Evolutionary conservation across 2,797 vertebrate species (phyloP).

Genomic region (Cygnus olor): DNA sequence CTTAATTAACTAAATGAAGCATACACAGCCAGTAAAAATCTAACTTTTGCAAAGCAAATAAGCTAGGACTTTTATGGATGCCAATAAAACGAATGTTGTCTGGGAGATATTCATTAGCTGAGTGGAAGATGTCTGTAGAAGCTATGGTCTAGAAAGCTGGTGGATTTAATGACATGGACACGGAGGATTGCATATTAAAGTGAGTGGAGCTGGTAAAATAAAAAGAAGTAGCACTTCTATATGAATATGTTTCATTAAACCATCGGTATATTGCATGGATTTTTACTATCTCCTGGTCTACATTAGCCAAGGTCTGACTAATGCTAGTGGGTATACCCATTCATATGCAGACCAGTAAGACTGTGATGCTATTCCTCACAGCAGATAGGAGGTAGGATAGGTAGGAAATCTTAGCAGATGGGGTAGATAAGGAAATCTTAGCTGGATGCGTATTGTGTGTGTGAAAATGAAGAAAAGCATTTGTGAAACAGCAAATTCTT

Average conservation of each 20-base stretch:
- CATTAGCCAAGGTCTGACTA: not conserved
- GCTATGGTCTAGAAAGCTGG: conserved; percentile 54
- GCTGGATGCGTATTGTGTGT: not conserved
- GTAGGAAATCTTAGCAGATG: not conserved
- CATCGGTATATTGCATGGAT: not conserved
- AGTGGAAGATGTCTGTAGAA: conserved; percentile 14
- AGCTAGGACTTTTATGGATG: conserved; percentile 16
- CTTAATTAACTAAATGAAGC: conserved; percentile 41
- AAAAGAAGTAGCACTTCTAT: conserved; percentile 10
- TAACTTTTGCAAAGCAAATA: conserved; percentile 41
- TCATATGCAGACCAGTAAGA: not conserved
- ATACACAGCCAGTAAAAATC: not conserved
- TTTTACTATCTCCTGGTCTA: conserved; percentile 19
- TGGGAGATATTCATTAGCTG: conserved; percentile 24
- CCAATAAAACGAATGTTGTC: conserved; percentile 29
- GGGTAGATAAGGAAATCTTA: not conserved
- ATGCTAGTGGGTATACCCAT: not conserved
- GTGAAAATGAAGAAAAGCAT: not conserved
- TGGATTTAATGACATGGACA: conserved; percentile 26
- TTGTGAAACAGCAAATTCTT: not conserved
- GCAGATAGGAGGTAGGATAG: not conserved
- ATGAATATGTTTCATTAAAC: conserved; percentile 49
- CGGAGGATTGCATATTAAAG: not conserved
- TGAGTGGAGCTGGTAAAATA: not conserved
- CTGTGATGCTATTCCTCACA: not conserved